Conservation (phyloP, 2,113 vertebrate species). For the Nymphicus hollandicus region DNA sequence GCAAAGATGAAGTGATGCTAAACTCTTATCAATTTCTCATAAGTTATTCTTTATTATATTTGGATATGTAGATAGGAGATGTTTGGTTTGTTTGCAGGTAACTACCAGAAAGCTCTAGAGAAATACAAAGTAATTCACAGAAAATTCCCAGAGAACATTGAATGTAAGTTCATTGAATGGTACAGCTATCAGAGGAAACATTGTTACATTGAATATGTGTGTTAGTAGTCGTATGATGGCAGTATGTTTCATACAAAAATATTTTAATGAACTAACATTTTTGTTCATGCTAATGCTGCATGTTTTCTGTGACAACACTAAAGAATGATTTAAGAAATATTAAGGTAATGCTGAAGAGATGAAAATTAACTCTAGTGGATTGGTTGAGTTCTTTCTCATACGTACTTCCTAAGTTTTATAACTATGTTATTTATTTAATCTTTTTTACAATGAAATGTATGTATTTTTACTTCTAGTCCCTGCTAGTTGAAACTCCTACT, state of each 20-base stretch:
- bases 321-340: neutral
- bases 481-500: neutral
- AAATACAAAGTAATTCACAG: slow-evolving; percentile 92
- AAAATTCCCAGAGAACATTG: slow-evolving; percentile 93
- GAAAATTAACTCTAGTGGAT: neutral
- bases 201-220: neutral
- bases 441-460: neutral
- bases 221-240: neutral
- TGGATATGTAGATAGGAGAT: neutral
- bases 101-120: slow-evolving; percentile 94
- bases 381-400: neutral
- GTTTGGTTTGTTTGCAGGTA: slow-evolving; percentile 78
- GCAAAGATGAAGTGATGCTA: neutral
- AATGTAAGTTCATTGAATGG: slow-evolving; percentile 82
- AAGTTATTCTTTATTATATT: neutral
- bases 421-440: neutral
- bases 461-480: neutral
- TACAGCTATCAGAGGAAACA: neutral
- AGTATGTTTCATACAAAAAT: neutral
- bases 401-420: neutral
- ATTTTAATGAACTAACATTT: neutral
- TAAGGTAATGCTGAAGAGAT: neutral
- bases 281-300: neutral
- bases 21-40: neutral
- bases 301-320: neutral